These are phyloP conservation scores for Climacteris rufus DNA, from an alignment of 2,113 vertebrate species.

Conservation along the genomic window DNA sequence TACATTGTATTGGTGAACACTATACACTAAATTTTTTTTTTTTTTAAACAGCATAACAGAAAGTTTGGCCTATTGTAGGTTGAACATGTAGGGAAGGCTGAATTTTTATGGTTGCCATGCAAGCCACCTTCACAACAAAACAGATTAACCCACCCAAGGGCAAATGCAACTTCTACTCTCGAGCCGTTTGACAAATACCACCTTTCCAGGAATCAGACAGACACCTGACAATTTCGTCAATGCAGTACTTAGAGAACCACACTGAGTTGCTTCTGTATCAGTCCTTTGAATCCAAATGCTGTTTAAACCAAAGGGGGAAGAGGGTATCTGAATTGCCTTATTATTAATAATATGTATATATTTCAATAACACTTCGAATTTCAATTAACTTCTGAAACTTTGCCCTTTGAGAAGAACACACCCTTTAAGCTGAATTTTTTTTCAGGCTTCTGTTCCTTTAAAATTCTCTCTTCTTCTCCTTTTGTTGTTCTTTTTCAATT, in stretches of 20 bases:
- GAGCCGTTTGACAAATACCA: not conserved
- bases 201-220: not conserved
- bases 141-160: conserved; percentile 18
- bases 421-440: conserved; percentile 38
- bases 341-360: conserved; percentile 32
- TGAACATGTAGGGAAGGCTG: conserved; percentile 30
- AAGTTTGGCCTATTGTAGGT: conserved; percentile 52
- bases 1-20: conserved; percentile 61
- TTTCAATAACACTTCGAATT: conserved; percentile 43
- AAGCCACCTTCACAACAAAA: conserved; percentile 53
- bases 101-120: conserved; percentile 39
- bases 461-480: conserved; percentile 45
- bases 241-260: conserved; percentile 27
- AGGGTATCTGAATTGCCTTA: conserved; percentile 26
- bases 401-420: conserved; percentile 63
- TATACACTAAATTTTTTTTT: conserved; percentile 66
- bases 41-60: conserved; percentile 72
- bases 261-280: conserved; percentile 8
- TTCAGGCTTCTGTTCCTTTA: conserved; percentile 47
- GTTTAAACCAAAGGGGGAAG: conserved; percentile 43
- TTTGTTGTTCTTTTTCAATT: conserved; percentile 36
- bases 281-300: conserved; percentile 45
- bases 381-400: conserved; percentile 34
- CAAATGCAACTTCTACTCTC: not conserved
- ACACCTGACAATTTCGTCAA: not conserved